Conservation (phyloP, 2,113 vertebrate species). For the Ciconia maguari region DNA sequence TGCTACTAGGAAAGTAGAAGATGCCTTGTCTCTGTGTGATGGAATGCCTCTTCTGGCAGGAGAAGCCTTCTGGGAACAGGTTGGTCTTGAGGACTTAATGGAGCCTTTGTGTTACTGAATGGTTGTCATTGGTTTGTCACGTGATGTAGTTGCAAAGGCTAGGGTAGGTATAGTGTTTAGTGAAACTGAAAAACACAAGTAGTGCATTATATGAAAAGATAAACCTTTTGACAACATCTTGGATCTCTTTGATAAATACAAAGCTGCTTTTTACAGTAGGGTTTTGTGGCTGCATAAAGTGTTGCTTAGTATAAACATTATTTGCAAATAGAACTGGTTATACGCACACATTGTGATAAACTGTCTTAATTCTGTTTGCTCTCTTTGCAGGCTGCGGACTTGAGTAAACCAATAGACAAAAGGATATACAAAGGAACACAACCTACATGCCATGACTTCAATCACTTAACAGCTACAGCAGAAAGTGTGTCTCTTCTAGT, state of each 20-base stretch:
- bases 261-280: constrained; percentile 1
- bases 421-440: constrained; percentile 99
- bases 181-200: neutral
- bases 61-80: neutral
- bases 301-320: neutral
- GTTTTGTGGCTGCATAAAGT: constrained; percentile 9
- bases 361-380: constrained; percentile 61
- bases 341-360: neutral
- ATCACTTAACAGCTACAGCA: constrained; percentile 95
- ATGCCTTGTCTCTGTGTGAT: neutral
- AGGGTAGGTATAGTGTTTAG: neutral
- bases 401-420: constrained; percentile 99
- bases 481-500: constrained; percentile 98
- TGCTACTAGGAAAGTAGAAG: neutral
- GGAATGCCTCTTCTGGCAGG: neutral
- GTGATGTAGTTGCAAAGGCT: neutral
- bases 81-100: neutral
- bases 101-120: neutral
- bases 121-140: neutral
- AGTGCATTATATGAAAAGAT: neutral
- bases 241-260: neutral
- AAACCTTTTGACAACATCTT: neutral
- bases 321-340: neutral
- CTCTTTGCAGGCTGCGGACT: constrained; percentile 90
- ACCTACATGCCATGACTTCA: constrained; percentile 99